Base-by-base conservation (phyloP, 2,797 vertebrate species). In the Amblyraja radiata region DNA sequence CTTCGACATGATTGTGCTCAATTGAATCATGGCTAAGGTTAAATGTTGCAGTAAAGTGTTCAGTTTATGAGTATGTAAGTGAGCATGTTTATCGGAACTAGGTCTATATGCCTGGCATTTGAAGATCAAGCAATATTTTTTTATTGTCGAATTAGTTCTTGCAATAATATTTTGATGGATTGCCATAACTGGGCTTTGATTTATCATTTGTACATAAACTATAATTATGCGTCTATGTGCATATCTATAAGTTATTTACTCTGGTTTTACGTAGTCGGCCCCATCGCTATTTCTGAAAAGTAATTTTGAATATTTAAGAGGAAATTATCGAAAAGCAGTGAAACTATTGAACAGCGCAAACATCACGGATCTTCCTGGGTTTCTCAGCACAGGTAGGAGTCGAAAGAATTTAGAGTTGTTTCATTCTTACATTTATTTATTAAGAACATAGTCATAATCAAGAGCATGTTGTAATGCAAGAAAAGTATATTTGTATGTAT, bases 301-400 rank as follows among this genome's bases (percentile, higher is more conserved):
- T 95, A 99, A 99, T 95, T 99, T 99, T 96, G 99, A 99, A 94
- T 99, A 99, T 95, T 96, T 99, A 95, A 97, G 99, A 95, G 99
- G 99, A 95, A 99, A 99, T 97, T 99, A 99, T 94, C 97, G 99
- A 76, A 99, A 99, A 97, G 98, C 99, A 0, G 98, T 99, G 93
- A 99, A 99, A 95, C 96, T 99, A 46, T 94, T 99, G 84, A 99
- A 99, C 95, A 99, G 98, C 94, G 98, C 98, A 94, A 99, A 99
- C 95, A 98, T 99, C 74, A 97, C 98, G 76, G 99, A 99, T 93
- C 98, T 99, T 94, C 98, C 98, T 58, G 99, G 98, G 94, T 98
- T 99, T 93, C 97, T 99, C 95, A 99, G 98, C 96, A 99, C 99
- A 95, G 99, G 99, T 99, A 96, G 94, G 6, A 96, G 93, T 14